Evolutionary conservation across 2,113 vertebrate genomes (phyloP), one percentile per base, ranked within the genome.

Genomic region (Peromyscus californicus): DNA sequence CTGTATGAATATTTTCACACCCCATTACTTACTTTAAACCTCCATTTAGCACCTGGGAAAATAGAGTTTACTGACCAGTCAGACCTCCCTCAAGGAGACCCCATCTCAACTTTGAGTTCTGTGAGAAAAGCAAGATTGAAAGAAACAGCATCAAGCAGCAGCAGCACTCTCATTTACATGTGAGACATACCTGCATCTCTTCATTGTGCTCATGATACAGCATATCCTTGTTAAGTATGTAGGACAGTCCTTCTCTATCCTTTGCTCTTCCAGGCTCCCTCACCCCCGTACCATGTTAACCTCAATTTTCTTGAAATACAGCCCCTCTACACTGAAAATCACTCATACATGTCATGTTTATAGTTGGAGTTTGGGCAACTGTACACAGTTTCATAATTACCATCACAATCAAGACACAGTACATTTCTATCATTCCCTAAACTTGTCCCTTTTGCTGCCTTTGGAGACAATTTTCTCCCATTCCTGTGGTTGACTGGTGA

Each of bases 21-120:
- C 67, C 89, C 69, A 94, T 88, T 90, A 65, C 70, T 95, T 95
- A 57, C 69, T 85, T 94, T 16, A 3, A 95, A 57, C 33, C 42
- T 83, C 22, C 51, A 90, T 42, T 75, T 1, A 80, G 72, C 79
- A 96, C 84, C 92, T 88, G 69, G 83, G 57, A 90, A 97, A 97
- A 95, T 16, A 96, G 82, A 95, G 75, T 12, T 45, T 75, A 87
- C 13, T 86, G 87, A 80, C 69, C 3, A 4, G 36, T 0, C 0
- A n/a, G 67, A 31, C 76, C 29, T 74, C 82, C 51, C 12, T 7
- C 69, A 3, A 94, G 59, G 45, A 92, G 89, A 57, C 57, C 54
- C 33, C 61, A 21, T 65, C 51, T 92, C 91, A 79, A 89, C 59
- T 42, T 2, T 54, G 69, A 93, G 61, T 88, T 95, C 72, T 59